Evolutionary conservation across 2,888 invertebrate genomes (phyloP), one percentile per base, ranked within the genome.

Genomic region (Meiosimyza platycephala): DNA sequence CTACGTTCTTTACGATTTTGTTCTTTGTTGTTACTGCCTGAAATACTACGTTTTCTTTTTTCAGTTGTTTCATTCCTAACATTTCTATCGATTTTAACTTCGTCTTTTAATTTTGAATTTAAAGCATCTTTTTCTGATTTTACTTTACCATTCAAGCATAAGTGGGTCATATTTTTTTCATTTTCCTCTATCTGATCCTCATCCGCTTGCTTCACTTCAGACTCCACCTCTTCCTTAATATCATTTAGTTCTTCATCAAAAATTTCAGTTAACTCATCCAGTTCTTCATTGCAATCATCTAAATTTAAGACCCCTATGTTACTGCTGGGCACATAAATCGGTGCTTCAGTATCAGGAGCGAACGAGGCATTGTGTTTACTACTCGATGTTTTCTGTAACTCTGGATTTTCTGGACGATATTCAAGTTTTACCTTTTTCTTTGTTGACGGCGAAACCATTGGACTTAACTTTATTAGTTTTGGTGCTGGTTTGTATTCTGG

Each of bases 321-420:
- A 13, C 40, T 55, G 55, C 40, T 52, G 13, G 87, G 87, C 15
- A 86, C 84, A 78, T 87, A 87, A n/a, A 82, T 80, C 3, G 86
- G 86, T 0, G 79, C 84, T 40, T 76, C 75, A 2, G 71, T 13
- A 64, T 64, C 72, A 55, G 59, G 66, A 73, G 57, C 47, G 74
- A 66, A 13, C 71, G 13, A 60, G 15, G 50, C n/a, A n/a, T 47
- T 59, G 40, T 12, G 18, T 47, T 54, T 62, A 28, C 70, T 62
- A 2, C 62, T 63, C 40, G 51, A 63, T 11, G 40, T 62, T 16
- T 70, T 9, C n/a, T 85, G 82, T 3, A 87, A 78, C 12, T 79
- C 85, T 6, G 86, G 86, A 63, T 86, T 84, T n/a, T 84, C 86
- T 0, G 87, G 87, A 68, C 85, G 82, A 76, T 88, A 88, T 76